Evolutionary conservation across 2,797 vertebrate genomes (phyloP), one percentile per base, ranked within the genome.

Genomic region (Channallabes apus): DNA sequence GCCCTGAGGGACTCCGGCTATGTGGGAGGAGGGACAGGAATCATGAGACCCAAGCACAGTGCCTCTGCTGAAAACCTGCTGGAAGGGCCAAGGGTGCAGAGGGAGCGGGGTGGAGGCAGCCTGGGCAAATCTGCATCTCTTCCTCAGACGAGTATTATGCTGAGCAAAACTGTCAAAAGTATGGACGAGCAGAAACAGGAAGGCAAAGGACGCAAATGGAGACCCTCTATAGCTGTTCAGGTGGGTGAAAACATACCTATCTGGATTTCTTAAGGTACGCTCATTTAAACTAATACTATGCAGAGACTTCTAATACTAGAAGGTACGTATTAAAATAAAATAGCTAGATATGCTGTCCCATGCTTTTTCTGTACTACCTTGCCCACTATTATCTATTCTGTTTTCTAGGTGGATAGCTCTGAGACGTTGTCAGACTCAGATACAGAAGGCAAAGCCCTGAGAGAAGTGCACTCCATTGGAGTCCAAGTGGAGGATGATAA

Each of bases 401-500:
- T 84, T 62, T 51, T 59, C 20, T 90, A 96, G 96, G 95, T 96
- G 91, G 95, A 96, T 93, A 96, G 96, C 89, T 96, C 96, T 22
- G 98, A 97, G 93, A 98, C 97, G 5, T 93, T 98, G 90, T 99
- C 98, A 0, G 98, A 99, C 88, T 99, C 98, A 0, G 98, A 99
- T 22, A 94, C 95, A 0, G 98, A 99, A 87, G 96, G 95, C 88
- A 96, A 97, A 91, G 97, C 95, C 89, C 95, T 98, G 32, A 96
- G 97, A 89, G 97, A 99, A 89, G 97, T 99, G 90, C 98, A 99
- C 91, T 99, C 98, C 85, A 96, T 99, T 0, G 98, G 98, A 17
- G 97, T 99, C 73, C 98, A 99, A 91, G 98, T 99, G 91, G 98
- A 99, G 91, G 98, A 99, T 46, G 97, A 99, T 89, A 99, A 98